phyloP scores from a whole-genome alignment of 2,797 vertebrate genomes.

The Microhierax caerulescens region DNA sequence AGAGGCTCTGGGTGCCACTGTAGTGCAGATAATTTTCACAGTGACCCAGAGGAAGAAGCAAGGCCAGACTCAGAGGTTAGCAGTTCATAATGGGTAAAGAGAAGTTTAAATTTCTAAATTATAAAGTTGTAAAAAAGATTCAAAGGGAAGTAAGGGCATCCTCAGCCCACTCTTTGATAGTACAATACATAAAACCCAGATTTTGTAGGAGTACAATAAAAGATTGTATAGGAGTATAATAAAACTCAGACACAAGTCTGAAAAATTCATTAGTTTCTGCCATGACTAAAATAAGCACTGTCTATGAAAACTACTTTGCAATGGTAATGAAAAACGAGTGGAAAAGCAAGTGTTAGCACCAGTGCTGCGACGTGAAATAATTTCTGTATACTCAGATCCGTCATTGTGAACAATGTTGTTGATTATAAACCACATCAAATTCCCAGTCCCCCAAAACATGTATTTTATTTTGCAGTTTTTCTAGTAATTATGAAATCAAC shows the following conservation, averaged over 20 bases:
- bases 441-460: constrained; percentile 51
- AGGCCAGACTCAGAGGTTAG: background rate
- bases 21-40: background rate
- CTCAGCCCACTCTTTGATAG: constrained; percentile 20
- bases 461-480: constrained; percentile 55
- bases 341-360: constrained; percentile 57
- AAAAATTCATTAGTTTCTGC: constrained; percentile 66
- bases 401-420: constrained; percentile 67
- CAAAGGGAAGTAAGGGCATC: constrained; percentile 34
- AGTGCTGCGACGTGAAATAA: constrained; percentile 30
- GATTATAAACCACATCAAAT: constrained; percentile 64
- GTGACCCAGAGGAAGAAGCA: background rate
- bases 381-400: constrained; percentile 35
- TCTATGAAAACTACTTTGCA: constrained; percentile 59
- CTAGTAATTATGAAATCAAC: constrained; percentile 61
- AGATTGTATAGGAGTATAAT: constrained; percentile 59
- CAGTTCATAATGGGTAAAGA: background rate
- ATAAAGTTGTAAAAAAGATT: constrained; percentile 61
- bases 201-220: constrained; percentile 69
- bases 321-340: constrained; percentile 49
- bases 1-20: background rate
- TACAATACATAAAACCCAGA: constrained; percentile 15
- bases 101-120: constrained; percentile 57
- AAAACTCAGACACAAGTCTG: constrained; percentile 56
- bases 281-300: constrained; percentile 58